Conservation (phyloP, 2,888 invertebrate genomes). For the Plemyria rubiginata region DNA sequence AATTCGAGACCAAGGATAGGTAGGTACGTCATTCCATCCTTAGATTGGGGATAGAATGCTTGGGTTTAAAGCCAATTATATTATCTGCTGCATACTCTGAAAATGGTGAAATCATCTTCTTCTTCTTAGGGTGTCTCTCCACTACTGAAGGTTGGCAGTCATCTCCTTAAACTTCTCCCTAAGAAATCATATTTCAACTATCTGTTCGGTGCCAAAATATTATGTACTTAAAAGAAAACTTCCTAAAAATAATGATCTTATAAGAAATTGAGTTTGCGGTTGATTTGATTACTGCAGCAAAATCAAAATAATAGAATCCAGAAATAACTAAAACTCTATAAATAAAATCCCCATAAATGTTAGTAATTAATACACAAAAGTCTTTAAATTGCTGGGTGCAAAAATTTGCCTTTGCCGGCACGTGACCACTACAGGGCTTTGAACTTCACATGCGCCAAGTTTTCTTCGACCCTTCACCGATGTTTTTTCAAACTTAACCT, state of each 20-base stretch:
- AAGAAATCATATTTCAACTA: too few relatives aligned
- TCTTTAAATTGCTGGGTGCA: conserved; percentile 23
- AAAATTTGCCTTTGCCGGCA: conserved; percentile 47
- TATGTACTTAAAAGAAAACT: too few relatives aligned
- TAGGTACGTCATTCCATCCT: neutral
- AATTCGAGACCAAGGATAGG: neutral
- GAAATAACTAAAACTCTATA: neutral
- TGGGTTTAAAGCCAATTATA: too few relatives aligned
- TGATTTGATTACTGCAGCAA: neutral
- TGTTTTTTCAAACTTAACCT: conserved; percentile 39
- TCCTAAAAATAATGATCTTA: too few relatives aligned
- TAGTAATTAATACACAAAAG: conserved; percentile 5
- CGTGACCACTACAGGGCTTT: conserved; percentile 48
- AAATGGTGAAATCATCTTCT: too few relatives aligned
- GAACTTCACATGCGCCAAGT: conserved; percentile 56
- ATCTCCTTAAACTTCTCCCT: too few relatives aligned
- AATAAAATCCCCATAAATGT: neutral
- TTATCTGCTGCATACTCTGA: too few relatives aligned
- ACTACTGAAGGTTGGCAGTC: too few relatives aligned
- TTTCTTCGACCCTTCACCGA: conserved; percentile 41
- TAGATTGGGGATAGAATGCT: neutral
- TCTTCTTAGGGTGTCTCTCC: too few relatives aligned
- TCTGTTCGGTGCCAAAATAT: too few relatives aligned
- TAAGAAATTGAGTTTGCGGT: too few relatives aligned
- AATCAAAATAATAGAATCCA: neutral